These are phyloP conservation scores for Ameiurus melas DNA, from an alignment of 2,113 vertebrate species.

Conservation along the genomic window DNA sequence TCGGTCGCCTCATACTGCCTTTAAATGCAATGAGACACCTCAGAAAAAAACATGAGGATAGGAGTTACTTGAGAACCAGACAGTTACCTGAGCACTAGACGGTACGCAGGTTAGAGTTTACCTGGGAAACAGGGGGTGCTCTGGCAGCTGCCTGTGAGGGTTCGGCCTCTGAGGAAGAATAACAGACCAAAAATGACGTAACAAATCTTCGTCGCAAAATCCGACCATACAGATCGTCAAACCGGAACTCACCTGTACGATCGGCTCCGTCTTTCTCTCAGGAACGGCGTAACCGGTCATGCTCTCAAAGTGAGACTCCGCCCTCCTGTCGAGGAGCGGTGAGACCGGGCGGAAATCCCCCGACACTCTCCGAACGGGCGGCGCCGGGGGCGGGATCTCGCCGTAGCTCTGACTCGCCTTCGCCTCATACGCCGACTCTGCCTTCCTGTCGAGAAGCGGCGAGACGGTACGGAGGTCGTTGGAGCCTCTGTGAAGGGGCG, in stretches of 20 bases:
- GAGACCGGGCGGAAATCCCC: slow-evolving; percentile 38
- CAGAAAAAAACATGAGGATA: background rate
- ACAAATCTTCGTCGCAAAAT: background rate
- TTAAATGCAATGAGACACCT: background rate
- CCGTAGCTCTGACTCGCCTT: slow-evolving; percentile 52
- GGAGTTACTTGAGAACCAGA: background rate
- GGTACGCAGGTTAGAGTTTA: slow-evolving; percentile 37
- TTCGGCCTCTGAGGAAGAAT: slow-evolving; percentile 56
- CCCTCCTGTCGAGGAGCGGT: slow-evolving; percentile 43
- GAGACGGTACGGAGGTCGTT: slow-evolving; percentile 62
- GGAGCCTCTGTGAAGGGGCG: slow-evolving; percentile 59
- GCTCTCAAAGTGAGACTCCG: slow-evolving; percentile 41
- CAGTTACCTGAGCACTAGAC: background rate
- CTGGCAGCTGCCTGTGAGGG: slow-evolving; percentile 59
- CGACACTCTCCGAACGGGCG: slow-evolving; percentile 1
- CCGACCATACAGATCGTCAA: too few species aligned
- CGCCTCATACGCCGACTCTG: slow-evolving; percentile 59
- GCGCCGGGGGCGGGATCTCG: slow-evolving; percentile 30
- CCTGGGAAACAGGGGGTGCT: slow-evolving; percentile 76
- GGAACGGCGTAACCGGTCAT: slow-evolving; percentile 30
- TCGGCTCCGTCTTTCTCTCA: slow-evolving; percentile 38
- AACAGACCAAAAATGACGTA: background rate
- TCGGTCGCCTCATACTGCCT: background rate
- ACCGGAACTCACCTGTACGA: slow-evolving; percentile 19
- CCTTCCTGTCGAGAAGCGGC: slow-evolving; percentile 61